These are phyloP conservation scores for Sprattus sprattus DNA, from an alignment of 2,113 vertebrate species.

Conservation along the genomic window DNA sequence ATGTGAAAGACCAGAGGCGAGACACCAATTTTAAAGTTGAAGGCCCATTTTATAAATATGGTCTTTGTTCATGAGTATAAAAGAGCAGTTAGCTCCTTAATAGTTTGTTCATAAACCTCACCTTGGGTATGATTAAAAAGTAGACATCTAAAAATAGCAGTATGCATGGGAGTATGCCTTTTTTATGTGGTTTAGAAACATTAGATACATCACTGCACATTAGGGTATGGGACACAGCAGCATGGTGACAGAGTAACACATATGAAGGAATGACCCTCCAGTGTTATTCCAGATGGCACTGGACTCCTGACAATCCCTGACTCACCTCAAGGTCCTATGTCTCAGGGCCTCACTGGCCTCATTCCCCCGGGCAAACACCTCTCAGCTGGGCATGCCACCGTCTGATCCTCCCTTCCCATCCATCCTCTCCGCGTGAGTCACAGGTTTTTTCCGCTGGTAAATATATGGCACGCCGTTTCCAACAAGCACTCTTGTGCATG, in stretches of 20 bases:
- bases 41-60: no score
- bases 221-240: neutral
- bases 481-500: neutral
- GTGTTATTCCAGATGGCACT: neutral
- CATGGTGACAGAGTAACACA: neutral
- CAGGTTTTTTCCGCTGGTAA: conserved; percentile 37
- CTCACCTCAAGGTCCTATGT: neutral
- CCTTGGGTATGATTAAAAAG: no score
- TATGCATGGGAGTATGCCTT: neutral
- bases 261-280: neutral
- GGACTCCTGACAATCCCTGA: conserved; percentile 7
- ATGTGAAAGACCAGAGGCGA: neutral
- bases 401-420: conserved; percentile 36
- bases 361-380: conserved; percentile 30
- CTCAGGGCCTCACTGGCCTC: neutral
- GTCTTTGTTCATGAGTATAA: no score
- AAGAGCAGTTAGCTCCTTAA: no score
- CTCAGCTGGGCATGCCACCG: conserved; percentile 21
- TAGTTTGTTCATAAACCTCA: no score
- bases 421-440: conserved; percentile 28
- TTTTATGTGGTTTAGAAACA: neutral
- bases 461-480: conserved; percentile 6
- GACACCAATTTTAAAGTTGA: neutral
- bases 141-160: no score
- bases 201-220: neutral